These are phyloP conservation scores for Platanista minor DNA, from an alignment of 2,113 vertebrate species.

Conservation along the genomic window DNA sequence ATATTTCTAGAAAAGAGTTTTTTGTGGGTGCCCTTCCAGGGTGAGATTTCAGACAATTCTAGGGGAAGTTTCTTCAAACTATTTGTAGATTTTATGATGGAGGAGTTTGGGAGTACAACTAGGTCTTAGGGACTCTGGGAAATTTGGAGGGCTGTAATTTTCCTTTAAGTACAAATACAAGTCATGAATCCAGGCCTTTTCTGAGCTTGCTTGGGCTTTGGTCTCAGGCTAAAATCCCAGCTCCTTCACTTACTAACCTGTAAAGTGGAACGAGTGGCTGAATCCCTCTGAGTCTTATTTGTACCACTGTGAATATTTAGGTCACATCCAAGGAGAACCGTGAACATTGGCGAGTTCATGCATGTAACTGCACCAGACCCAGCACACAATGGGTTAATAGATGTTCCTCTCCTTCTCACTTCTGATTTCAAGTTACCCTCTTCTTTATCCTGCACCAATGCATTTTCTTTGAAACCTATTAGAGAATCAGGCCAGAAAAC, in stretches of 20 bases:
- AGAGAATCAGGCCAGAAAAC: slow-evolving; percentile 21
- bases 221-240: background rate
- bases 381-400: background rate
- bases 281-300: background rate
- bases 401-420: background rate
- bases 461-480: slow-evolving; percentile 1
- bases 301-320: background rate
- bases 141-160: background rate
- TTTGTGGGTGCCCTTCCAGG: background rate
- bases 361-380: background rate
- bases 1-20: background rate
- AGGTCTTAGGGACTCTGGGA: background rate
- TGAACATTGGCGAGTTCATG: too few species aligned
- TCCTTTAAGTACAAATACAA: background rate
- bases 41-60: background rate
- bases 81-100: background rate
- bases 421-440: background rate
- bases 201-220: background rate
- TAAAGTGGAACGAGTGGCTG: background rate
- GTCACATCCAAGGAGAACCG: background rate
- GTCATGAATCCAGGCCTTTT: background rate
- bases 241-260: background rate
- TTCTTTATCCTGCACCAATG: background rate
- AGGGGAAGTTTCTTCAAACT: background rate
- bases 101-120: background rate